Percentiles rank a stretch among this genome's conserved stretches.
These are phyloP conservation scores for Empis livida DNA, from an alignment of 2,888 invertebrate species.

Conservation along the genomic window DNA sequence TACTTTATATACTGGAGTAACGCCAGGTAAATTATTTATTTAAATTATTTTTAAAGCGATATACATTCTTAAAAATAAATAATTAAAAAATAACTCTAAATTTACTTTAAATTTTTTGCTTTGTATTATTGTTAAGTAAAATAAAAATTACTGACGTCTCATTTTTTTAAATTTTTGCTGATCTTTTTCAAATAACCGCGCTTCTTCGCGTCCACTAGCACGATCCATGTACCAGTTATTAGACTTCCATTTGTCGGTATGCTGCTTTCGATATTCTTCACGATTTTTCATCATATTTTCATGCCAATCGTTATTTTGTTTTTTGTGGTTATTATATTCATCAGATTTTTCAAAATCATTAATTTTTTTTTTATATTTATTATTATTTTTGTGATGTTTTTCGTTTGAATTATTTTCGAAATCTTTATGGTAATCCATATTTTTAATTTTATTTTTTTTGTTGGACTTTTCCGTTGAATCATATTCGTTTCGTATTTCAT, in stretches of 20 bases:
- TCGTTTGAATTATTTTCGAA: not conserved
- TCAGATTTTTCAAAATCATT: not conserved
- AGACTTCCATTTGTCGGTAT: conserved; percentile 12
- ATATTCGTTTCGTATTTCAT: not conserved
- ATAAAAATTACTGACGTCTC: too few relatives aligned
- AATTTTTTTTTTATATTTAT: not conserved
- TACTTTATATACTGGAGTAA: too few relatives aligned
- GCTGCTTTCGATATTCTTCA: conserved; percentile 21
- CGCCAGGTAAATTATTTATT: too few relatives aligned
- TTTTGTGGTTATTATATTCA: conserved; percentile 6
- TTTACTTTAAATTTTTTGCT: too few relatives aligned
- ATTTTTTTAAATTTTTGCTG: not conserved
- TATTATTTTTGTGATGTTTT: conserved; percentile 1
- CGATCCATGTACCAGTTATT: conserved; percentile 31
- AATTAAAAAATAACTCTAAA: too few relatives aligned
- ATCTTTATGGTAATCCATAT: not conserved
- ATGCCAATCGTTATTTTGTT: conserved; percentile 19
- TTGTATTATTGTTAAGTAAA: too few relatives aligned
- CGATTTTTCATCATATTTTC: conserved; percentile 28
- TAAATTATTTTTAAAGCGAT: too few relatives aligned
- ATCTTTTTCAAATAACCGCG: conserved; percentile 18
- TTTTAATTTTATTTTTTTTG: not conserved
- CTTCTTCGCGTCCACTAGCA: conserved; percentile 25
- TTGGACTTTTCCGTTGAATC: not conserved
- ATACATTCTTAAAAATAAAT: too few relatives aligned